phyloP scores from a whole-genome alignment of 2,113 vertebrate species.

The Ardeotis arabs region DNA sequence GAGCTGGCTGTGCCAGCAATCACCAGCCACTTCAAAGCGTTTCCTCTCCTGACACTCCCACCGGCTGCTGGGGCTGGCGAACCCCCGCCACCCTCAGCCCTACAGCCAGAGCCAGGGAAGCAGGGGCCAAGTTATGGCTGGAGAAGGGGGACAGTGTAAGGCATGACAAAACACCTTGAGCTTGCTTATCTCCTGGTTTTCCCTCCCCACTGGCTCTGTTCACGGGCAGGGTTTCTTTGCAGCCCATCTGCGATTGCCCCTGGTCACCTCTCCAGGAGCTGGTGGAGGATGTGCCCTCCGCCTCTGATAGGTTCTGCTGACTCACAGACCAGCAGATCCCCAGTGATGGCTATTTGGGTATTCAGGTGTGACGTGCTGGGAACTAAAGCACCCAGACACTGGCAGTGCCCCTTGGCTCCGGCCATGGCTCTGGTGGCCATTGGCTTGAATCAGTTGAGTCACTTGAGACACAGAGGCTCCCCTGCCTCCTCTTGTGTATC shows the following conservation, averaged over 20 bases:
- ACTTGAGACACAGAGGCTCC: neutral
- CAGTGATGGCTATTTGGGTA: neutral
- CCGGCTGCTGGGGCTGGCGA: neutral
- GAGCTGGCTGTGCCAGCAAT: slow-evolving; percentile 58
- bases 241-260: neutral
- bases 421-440: neutral
- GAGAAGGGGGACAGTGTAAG: neutral
- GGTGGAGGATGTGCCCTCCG: neutral
- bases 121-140: neutral
- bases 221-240: neutral
- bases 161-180: neutral
- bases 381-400: neutral
- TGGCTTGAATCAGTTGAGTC: neutral
- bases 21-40: slow-evolving; percentile 61
- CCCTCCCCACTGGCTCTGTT: fast-evolving
- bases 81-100: neutral
- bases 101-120: neutral
- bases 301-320: neutral
- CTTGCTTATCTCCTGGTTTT: fast-evolving
- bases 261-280: neutral
- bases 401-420: neutral
- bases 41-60: slow-evolving; percentile 58
- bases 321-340: neutral
- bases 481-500: fast-evolving
- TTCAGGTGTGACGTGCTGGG: neutral